Evolutionary conservation across 2,797 vertebrate species (phyloP).

Genomic region (Chaetodon trifasciatus): DNA sequence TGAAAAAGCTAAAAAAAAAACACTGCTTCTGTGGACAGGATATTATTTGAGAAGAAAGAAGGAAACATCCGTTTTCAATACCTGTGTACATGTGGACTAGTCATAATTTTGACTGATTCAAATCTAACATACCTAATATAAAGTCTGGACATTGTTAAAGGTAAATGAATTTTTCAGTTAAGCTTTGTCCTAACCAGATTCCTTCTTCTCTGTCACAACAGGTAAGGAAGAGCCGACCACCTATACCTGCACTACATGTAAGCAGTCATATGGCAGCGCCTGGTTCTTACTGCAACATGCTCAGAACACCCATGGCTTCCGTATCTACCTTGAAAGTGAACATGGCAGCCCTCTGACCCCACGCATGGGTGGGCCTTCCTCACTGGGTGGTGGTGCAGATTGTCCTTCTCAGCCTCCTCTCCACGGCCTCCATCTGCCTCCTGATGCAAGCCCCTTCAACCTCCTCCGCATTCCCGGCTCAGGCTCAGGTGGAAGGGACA

Average conservation of each 20-base stretch:
- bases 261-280: conserved; percentile 98
- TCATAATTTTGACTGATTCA: background rate
- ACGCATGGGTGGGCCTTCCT: conserved; percentile 95
- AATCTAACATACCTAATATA: background rate
- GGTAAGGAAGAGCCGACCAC: conserved; percentile 99
- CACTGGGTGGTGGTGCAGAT: conserved; percentile 92
- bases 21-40: too few relatives aligned
- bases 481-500: conserved; percentile 94
- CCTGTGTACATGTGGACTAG: too few relatives aligned
- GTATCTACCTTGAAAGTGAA: conserved; percentile 99
- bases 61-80: too few relatives aligned
- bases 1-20: too few relatives aligned
- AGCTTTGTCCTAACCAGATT: conserved; percentile 18
- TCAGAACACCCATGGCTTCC: conserved; percentile 99
- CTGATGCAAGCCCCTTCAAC: conserved; percentile 99
- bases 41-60: too few relatives aligned
- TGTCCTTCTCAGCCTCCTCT: conserved; percentile 97
- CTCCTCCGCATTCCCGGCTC: conserved; percentile 97
- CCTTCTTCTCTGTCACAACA: conserved; percentile 84
- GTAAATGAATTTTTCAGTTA: background rate
- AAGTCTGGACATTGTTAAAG: background rate
- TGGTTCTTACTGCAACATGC: conserved; percentile 99
- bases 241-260: conserved; percentile 99
- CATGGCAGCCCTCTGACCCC: conserved; percentile 98
- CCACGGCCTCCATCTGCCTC: conserved; percentile 98